phyloP scores from a whole-genome alignment of 2,888 invertebrate genomes.

The Hypomecis punctinalis region DNA sequence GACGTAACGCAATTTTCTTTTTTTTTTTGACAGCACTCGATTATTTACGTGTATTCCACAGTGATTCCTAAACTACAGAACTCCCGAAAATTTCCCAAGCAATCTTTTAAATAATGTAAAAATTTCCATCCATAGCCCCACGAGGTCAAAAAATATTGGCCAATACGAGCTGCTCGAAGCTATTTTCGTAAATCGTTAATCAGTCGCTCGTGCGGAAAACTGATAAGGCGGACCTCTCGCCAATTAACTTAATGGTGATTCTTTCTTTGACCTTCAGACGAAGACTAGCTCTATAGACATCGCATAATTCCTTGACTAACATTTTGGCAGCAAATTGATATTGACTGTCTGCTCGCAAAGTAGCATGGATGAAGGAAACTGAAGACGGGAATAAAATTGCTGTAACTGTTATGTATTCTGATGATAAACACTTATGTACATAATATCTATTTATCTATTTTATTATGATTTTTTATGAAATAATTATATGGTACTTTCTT shows the following conservation, averaged over 20 bases:
- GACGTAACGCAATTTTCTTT: too few species aligned
- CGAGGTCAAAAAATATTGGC: constrained; percentile 56
- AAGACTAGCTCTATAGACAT: constrained; percentile 18
- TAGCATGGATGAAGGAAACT: background rate
- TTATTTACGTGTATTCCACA: too few species aligned
- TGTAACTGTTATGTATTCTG: background rate
- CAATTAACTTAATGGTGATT: constrained; percentile 82
- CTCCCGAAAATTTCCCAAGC: background rate
- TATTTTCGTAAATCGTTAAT: constrained; percentile 81
- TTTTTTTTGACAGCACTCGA: too few species aligned
- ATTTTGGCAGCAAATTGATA: constrained; percentile 1
- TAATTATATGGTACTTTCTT: too few species aligned
- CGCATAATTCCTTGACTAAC: constrained; percentile 27
- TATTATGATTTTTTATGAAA: too few species aligned
- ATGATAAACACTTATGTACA: background rate
- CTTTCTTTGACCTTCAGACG: constrained; percentile 65
- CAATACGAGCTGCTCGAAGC: constrained; percentile 62
- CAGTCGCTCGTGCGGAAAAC: constrained; percentile 75
- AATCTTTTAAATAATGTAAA: constrained; percentile 9
- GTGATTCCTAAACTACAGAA: background rate
- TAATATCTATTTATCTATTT: too few species aligned
- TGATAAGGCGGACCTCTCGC: constrained; percentile 74
- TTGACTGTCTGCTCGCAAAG: background rate
- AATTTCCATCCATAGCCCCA: constrained; percentile 14
- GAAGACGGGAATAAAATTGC: background rate